phyloP scores from a whole-genome alignment of 2,888 invertebrate species.

The Latheticus oryzae region DNA sequence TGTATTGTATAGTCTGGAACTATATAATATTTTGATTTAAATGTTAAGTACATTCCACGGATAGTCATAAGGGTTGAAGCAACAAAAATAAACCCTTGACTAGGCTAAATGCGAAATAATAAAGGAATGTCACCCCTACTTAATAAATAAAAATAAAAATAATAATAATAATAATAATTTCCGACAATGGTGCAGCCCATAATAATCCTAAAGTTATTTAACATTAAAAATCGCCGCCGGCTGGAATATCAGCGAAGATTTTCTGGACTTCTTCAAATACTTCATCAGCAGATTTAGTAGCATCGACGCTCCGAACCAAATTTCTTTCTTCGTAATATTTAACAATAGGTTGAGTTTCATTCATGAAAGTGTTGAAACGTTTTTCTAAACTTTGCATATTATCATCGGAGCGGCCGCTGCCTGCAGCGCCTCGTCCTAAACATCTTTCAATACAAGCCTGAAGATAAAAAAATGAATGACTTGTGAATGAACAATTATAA shows the following conservation, averaged over 20 bases:
- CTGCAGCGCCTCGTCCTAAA: constrained; percentile 85
- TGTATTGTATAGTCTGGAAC: too few relatives aligned
- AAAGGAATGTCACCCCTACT: constrained; percentile 32
- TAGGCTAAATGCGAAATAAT: constrained; percentile 38
- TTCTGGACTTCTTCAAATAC: constrained; percentile 68
- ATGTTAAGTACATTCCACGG: constrained; percentile 1
- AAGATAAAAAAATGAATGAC: constrained; percentile 37
- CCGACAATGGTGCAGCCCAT: too few relatives aligned
- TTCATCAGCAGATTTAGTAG: constrained; percentile 73
- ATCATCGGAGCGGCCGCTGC: constrained; percentile 95
- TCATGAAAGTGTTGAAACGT: constrained; percentile 85
- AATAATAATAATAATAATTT: too few relatives aligned
- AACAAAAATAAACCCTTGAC: constrained; percentile 19
- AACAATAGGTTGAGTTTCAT: constrained; percentile 91
- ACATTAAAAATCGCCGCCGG: constrained; percentile 19
- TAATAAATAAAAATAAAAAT: too few relatives aligned
- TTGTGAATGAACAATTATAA: too few relatives aligned
- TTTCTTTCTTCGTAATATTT: constrained; percentile 79
- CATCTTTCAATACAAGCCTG: constrained; percentile 86
- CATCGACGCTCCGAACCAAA: constrained; percentile 82
- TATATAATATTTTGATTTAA: constrained; percentile 4
- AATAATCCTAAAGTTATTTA: background rate
- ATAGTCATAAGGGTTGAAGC: constrained; percentile 3
- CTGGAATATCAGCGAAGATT: constrained; percentile 39
- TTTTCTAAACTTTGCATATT: constrained; percentile 89